Evolutionary conservation across 2,113 vertebrate species (phyloP).

Genomic region (Heptranchias perlo): DNA sequence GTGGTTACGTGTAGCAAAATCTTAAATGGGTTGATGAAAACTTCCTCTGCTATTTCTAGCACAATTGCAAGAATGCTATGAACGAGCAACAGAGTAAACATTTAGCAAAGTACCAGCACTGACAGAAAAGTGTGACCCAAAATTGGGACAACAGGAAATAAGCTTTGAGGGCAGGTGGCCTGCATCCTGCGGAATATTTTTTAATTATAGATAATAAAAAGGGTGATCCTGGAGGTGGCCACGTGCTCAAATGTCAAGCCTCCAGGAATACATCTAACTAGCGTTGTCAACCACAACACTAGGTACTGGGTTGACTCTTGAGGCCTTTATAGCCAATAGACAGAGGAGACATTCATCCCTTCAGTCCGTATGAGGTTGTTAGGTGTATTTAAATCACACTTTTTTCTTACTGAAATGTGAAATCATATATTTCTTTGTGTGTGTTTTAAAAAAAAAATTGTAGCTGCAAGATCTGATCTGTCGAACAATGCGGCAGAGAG

Average conservation of each 20-base stretch:
- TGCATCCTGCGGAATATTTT: background rate
- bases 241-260: background rate
- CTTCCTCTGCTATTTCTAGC: background rate
- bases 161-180: background rate
- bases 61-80: background rate
- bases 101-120: background rate
- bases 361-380: background rate
- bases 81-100: background rate
- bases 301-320: background rate
- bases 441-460: background rate
- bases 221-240: background rate
- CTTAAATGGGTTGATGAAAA: background rate
- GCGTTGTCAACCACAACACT: background rate
- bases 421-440: background rate
- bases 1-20: background rate
- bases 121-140: background rate
- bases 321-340: background rate
- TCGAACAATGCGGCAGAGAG: constrained; percentile 68
- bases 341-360: background rate
- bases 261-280: background rate
- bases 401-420: background rate
- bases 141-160: background rate
- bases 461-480: constrained; percentile 64
- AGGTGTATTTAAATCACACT: background rate
- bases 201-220: background rate